Evolutionary conservation across 1,140 invertebrate genomes (phyloP), one percentile per base, ranked within the genome.

Genomic region (Subanguina moxae): DNA sequence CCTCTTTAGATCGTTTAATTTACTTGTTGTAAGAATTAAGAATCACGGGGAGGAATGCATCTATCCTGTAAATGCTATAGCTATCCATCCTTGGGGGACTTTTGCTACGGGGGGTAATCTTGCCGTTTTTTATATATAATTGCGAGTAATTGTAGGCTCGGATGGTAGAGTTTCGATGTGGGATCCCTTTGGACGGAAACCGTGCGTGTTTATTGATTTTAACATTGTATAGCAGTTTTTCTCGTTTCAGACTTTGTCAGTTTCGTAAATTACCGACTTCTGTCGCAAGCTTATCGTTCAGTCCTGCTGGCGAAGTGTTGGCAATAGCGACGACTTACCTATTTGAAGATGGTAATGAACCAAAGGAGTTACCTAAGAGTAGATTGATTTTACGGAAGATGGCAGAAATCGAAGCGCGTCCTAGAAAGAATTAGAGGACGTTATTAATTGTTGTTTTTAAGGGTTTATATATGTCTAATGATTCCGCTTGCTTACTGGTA

Each of bases 41-140:
- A 73, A 80, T 19, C 88, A 89, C 74, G 76, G 43, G 62, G 91
- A 91, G 13, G 96, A 99, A 84, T 88, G 90, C 67, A 97, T 98
- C 80, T 97, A 94, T 85, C 95, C 96, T 13, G 95, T 99, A 0
- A 98, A 98, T 86, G 91, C 94, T 5, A 93, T 99, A 28, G 91
- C 93, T 83, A 98, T 99, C 84, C 95, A 99, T 84, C 90, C 89
- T 13, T 93, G 96, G 83, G 95, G 94, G 80, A 98, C 95, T 23
- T 99, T 99, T 86, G 96, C 95, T 0, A 97, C 94, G 17, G 96
- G 93, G 11, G 32, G 32, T 38, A 11, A 38, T 5, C 11, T 38
- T 38, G 32, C 32, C 11, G 32, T 38, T 3, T 11, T 11, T 3
- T 11, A 3, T 38, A 58, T 42, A 23, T 32, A 32, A 27, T 64